A percentile compares a stretch with the other conserved stretches of the same genome.
phyloP scores from a whole-genome alignment of 2,797 vertebrate genomes.

The Psittacula echo region DNA sequence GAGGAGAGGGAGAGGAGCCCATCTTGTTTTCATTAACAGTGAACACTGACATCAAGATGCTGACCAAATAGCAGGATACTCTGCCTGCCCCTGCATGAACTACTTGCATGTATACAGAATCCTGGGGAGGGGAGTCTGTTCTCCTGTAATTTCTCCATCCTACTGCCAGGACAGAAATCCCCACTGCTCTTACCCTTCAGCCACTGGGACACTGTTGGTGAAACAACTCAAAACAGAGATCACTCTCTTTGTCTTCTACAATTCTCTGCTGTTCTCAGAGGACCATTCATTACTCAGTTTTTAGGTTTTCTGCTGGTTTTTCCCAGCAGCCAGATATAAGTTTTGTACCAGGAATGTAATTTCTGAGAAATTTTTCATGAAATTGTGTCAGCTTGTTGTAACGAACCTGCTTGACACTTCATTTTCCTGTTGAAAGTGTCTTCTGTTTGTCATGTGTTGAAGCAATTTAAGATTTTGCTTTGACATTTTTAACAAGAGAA shows the following conservation, averaged over 20 bases:
- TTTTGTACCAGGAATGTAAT: conserved; percentile 13
- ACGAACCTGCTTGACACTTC: conserved; percentile 1
- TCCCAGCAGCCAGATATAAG: background rate
- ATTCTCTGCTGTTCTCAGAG: background rate
- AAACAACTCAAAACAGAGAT: background rate
- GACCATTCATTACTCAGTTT: background rate
- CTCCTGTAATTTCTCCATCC: background rate
- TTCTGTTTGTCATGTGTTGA: conserved; percentile 50
- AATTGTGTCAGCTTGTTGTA: conserved; percentile 40
- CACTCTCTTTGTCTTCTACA: background rate
- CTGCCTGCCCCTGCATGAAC: background rate
- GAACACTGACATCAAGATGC: accelerated
- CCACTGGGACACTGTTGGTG: background rate
- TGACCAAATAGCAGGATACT: background rate
- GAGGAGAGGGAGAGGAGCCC: background rate
- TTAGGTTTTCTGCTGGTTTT: background rate
- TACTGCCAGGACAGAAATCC: background rate
- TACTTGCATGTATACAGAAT: accelerated
- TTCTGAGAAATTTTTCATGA: conserved; percentile 31
- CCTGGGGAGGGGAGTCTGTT: background rate
- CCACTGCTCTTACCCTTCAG: background rate
- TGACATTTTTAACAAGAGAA: conserved; percentile 57
- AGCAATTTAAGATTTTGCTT: conserved; percentile 55
- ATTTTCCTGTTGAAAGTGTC: conserved; percentile 15
- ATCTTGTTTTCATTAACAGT: background rate